Evolutionary conservation across 2,888 invertebrate genomes (phyloP).

Genomic region (Junonia oenone): DNA sequence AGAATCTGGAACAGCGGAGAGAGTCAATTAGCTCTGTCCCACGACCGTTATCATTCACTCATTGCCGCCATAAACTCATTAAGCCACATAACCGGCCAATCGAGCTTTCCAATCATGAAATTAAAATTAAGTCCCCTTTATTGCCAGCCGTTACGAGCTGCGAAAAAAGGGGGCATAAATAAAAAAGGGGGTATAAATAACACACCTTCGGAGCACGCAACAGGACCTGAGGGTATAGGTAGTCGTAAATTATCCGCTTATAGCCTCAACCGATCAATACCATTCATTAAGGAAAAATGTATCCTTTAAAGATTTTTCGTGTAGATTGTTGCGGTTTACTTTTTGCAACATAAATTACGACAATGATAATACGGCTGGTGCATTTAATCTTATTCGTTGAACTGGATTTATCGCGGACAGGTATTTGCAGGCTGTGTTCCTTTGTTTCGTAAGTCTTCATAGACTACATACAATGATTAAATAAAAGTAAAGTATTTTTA

Average conservation of each 20-base stretch:
- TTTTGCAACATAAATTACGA: constrained; percentile 34
- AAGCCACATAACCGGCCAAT: constrained; percentile 75
- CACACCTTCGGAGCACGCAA: constrained; percentile 75
- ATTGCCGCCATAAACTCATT: constrained; percentile 74
- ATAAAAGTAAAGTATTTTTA: neutral
- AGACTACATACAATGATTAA: neutral
- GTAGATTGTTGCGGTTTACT: constrained; percentile 48
- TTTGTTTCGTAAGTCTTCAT: neutral
- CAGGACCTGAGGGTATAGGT: constrained; percentile 49
- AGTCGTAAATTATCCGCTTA: constrained; percentile 73
- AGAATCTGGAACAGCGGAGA: constrained; percentile 18
- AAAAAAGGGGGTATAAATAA: constrained; percentile 77
- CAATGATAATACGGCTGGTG: constrained; percentile 22
- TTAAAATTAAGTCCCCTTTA: constrained; percentile 79
- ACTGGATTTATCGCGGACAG: constrained; percentile 6
- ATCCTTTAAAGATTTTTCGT: constrained; percentile 51
- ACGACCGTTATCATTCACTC: constrained; percentile 62
- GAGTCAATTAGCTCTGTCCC: constrained; percentile 36
- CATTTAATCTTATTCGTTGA: constrained; percentile 12
- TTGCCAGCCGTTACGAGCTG: constrained; percentile 75
- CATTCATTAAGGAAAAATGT: constrained; percentile 74
- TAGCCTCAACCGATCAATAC: constrained; percentile 68
- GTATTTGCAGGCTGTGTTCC: neutral
- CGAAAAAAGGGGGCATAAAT: constrained; percentile 79
- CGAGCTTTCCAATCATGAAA: constrained; percentile 79